These are phyloP conservation scores for Monodelphis domestica DNA, from an alignment of 2,797 vertebrate genomes.

Conservation along the genomic window DNA sequence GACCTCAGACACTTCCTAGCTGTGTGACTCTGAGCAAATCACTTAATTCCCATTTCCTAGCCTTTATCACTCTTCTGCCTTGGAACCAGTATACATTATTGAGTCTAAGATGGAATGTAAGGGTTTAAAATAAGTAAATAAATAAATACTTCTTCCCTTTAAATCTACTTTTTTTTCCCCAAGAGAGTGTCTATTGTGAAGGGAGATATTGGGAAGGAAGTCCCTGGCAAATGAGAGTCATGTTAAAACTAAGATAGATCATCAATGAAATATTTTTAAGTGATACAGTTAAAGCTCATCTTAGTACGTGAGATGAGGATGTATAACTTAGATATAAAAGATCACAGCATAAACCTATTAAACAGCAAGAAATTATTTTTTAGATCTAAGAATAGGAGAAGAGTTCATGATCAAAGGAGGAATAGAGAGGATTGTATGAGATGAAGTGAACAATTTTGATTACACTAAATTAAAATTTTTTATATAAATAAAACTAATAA, in stretches of 20 bases:
- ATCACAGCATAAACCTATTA: background rate
- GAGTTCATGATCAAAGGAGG: background rate
- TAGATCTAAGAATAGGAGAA: background rate
- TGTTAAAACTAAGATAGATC: background rate
- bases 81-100: too few relatives aligned
- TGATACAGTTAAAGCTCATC: background rate
- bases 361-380: background rate
- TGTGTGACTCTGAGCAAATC: too few relatives aligned
- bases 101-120: too few relatives aligned
- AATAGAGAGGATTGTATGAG: background rate
- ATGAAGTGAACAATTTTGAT: background rate
- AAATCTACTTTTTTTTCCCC: background rate
- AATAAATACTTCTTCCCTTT: background rate
- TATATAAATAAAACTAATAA: background rate
- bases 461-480: background rate
- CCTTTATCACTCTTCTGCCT: too few relatives aligned
- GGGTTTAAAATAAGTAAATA: too few relatives aligned
- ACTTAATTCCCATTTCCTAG: too few relatives aligned
- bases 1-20: too few relatives aligned
- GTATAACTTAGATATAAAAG: background rate
- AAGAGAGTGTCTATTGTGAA: background rate
- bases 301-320: background rate
- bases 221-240: background rate
- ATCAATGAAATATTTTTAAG: background rate
- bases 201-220: background rate